Evolutionary conservation across 2,888 invertebrate genomes (phyloP), one percentile per base, ranked within the genome.

Genomic region (Cerastoderma edule): DNA sequence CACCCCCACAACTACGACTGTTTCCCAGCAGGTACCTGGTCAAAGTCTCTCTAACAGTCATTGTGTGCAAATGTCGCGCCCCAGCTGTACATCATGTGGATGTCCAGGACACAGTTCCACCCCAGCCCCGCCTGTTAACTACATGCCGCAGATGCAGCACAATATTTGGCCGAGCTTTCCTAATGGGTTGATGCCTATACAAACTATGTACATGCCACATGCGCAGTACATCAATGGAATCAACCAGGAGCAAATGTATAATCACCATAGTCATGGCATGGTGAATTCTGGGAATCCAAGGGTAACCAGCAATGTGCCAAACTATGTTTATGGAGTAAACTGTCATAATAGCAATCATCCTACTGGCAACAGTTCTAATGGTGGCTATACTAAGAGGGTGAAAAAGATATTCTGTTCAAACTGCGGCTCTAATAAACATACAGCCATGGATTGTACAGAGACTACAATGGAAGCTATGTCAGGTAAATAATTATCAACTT

Each of bases 401-500:
- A 78, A 79, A 65, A 80, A 73, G 65, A 48, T 72, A 8, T 84
- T 96, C 54, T 98, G 98, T 93, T 98, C 96, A 94, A 98, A 98
- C 93, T 98, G 98, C 93, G 98, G 98, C 77, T 96, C 95, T 68
- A 95, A 95, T 71, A 96, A 95, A 67, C 98, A 98, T 93, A 94
- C 95, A 66, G 97, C 97, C 30, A 94, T 95, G 87, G 98, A 98
- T 87, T 98, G 98, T 93, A 96, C 96, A 90, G 97, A 97, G 92
- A 96, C 96, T 82, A 97, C 97, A 72, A 97, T 98, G 95, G 98
- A 98, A 93, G 97, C 97, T 93, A 96, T 97, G 93, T 96, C 97
- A 65, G 89, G 90, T 89, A 80, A 28, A n/a, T n/a, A n/a, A n/a
- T n/a, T n/a, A n/a, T n/a, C n/a, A n/a, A n/a, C n/a, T n/a, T n/a